Base-by-base conservation (phyloP, 1,140 invertebrate species). In the Drosophila bocki region DNA sequence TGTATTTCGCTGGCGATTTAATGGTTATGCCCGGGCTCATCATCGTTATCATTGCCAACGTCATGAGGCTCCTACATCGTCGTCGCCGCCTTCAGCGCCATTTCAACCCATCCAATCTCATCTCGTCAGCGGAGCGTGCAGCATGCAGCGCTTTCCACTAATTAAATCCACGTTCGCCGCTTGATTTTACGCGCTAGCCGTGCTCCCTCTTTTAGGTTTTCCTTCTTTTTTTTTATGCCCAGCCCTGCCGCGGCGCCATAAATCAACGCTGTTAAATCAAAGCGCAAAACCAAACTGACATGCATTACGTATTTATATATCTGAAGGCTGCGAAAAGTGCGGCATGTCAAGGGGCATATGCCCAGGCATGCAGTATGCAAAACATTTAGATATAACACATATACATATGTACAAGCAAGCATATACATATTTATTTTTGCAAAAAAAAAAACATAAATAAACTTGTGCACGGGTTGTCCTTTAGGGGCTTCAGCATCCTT, bases 241-340 rank as follows among this genome's bases (percentile, higher is more conserved):
- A 7, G 57, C 32, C 48, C 12, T 45, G 39, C 13, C 26, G 42
- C 54, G 50, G 48, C 51, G 15, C 74, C 80, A 90, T 88, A 90
- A 88, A 90, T 90, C 80, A 88, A 80, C 85, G 78, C 78, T 88
- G 74, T 78, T 84, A 88, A 90, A 90, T 88, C 84, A 90, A 90
- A 88, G 84, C 81, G 53, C 74, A 78, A 90, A 88, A 81, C 80
- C 84, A 88, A 84, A 88, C 84, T 84, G 84, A 88, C 85, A 84
- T 81, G 77, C 85, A 90, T 90, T 84, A 88, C 67, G 68, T 78
- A 87, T 90, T 88, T 87, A 88, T 87, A 83, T 88, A 75, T 80
- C 76, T 75, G 48, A 44, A 64, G 51, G 60, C 51, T 64, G 26
- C 26, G 29, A 50, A 50, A 63, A 62, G 37, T 56, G 42, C 15